Evolutionary conservation across 2,797 vertebrate species (phyloP).

Genomic region (Artibeus lituratus): DNA sequence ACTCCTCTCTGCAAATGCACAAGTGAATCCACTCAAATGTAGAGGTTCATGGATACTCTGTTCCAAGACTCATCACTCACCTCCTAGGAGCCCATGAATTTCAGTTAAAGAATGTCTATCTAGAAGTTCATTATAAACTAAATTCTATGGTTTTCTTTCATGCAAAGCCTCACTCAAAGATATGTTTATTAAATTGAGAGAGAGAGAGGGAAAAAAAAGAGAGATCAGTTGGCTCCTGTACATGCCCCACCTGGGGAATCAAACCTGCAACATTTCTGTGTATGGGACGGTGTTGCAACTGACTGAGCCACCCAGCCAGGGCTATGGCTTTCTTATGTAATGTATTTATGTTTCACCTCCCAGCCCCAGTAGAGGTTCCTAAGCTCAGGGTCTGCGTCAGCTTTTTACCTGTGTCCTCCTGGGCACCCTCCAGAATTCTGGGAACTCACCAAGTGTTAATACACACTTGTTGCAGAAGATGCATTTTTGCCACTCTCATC

Average conservation of each 20-base stretch:
- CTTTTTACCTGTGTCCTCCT: neutral
- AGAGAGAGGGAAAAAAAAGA: too few relatives aligned
- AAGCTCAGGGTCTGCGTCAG: neutral
- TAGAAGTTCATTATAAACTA: neutral
- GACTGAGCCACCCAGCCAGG: too few relatives aligned
- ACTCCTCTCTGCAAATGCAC: neutral
- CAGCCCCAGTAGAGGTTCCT: neutral
- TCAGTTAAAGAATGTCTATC: neutral
- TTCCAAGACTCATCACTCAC: neutral
- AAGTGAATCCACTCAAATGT: neutral
- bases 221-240: too few relatives aligned
- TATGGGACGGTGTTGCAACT: too few relatives aligned
- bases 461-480: neutral
- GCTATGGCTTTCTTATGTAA: neutral
- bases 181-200: too few relatives aligned
- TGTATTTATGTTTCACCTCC: neutral
- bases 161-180: too few relatives aligned
- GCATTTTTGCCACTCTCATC: neutral
- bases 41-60: neutral
- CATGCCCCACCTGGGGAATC: too few relatives aligned
- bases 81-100: neutral
- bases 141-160: neutral
- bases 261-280: too few relatives aligned
- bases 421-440: neutral
- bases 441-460: neutral